These are phyloP conservation scores for Calyptommatus sinebrachiatus DNA, from an alignment of 2,113 vertebrate species.

Conservation along the genomic window DNA sequence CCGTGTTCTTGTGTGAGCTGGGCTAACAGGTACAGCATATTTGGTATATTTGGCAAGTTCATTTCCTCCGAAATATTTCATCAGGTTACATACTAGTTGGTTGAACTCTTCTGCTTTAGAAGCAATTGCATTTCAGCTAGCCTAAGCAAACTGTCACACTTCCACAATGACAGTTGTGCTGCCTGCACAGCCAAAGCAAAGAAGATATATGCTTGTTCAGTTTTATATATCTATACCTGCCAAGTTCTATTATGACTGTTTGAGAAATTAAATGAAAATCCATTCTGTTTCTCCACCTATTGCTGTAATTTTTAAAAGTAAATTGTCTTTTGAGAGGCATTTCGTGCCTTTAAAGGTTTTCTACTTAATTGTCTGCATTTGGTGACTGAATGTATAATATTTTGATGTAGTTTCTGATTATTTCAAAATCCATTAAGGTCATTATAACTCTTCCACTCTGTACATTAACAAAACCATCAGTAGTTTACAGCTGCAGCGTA, in stretches of 20 bases:
- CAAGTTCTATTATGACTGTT: background rate
- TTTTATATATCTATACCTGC: background rate
- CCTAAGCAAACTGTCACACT: background rate
- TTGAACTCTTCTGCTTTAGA: background rate
- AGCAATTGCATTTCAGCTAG: background rate
- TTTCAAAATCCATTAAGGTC: background rate
- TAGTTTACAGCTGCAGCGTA: background rate
- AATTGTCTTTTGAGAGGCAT: background rate
- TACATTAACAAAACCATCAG: background rate
- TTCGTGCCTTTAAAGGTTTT: background rate
- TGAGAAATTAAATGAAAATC: background rate
- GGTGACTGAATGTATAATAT: background rate
- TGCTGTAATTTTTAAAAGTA: background rate
- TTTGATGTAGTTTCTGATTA: background rate
- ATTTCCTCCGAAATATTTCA: background rate
- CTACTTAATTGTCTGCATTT: background rate
- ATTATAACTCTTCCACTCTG: background rate
- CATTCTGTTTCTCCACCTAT: background rate
- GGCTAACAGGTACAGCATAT: background rate
- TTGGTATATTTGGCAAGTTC: background rate
- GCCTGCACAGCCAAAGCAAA: background rate
- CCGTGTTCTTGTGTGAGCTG: background rate
- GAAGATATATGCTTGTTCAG: background rate
- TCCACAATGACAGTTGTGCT: background rate
- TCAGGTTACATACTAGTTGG: background rate